A percentile compares a stretch with the other conserved stretches of the same genome.
Evolutionary conservation across 1,140 invertebrate genomes (phyloP).

Genomic region (Aethina tumida): DNA sequence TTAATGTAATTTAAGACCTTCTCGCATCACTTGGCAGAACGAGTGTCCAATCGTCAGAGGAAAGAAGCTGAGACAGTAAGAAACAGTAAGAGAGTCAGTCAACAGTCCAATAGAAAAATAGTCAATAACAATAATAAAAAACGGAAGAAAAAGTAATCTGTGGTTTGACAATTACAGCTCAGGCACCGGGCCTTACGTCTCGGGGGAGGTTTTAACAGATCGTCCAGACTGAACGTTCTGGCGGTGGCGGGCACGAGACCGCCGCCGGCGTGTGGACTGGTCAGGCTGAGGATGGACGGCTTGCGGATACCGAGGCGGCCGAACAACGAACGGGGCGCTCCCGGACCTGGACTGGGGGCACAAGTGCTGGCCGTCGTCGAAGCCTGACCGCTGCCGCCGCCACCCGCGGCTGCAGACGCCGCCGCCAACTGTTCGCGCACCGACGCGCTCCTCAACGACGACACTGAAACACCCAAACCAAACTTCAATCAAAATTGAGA

Average conservation of each 20-base stretch:
- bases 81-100: too few relatives aligned
- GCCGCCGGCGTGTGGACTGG: conserved; percentile 44
- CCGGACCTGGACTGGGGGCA: conserved; percentile 32
- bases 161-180: conserved; percentile 15
- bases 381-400: conserved; percentile 26
- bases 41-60: too few relatives aligned
- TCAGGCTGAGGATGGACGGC: conserved; percentile 64
- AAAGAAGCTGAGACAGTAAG: too few relatives aligned
- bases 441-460: conserved; percentile 32
- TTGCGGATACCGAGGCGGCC: conserved; percentile 69
- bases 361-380: conserved; percentile 34
- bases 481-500: too few relatives aligned
- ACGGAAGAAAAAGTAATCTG: conserved; percentile 7
- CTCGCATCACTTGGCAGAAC: too few relatives aligned
- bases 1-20: too few relatives aligned
- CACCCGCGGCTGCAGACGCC: conserved; percentile 26
- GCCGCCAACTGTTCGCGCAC: conserved; percentile 37
- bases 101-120: conserved; percentile 1
- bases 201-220: conserved; percentile 63
- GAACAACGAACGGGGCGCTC: conserved; percentile 51
- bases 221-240: conserved; percentile 71
- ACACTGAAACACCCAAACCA: conserved; percentile 17
- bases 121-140: conserved; percentile 1
- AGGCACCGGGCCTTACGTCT: conserved; percentile 51
- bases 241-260: conserved; percentile 39